Evolutionary conservation across 23 tunicate species (phyloP).

Genomic region (Aplidium turbinatum): DNA sequence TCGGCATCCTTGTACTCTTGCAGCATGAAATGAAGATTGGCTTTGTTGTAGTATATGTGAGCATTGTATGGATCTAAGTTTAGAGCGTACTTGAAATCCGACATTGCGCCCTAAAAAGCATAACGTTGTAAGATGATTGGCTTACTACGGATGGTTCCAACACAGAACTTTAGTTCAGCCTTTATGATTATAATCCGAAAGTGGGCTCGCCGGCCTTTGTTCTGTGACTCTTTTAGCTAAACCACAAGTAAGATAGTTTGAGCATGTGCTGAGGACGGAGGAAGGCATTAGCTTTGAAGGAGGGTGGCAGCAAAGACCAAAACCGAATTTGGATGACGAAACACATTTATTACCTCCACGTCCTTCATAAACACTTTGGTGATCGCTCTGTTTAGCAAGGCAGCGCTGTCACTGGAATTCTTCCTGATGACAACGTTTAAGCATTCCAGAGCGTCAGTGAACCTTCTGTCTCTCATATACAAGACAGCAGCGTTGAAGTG

Average conservation of each 20-base stretch:
- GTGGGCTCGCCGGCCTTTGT: too few relatives aligned
- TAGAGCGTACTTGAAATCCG: conserved; percentile 72
- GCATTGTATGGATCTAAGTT: conserved; percentile 49
- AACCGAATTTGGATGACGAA: too few relatives aligned
- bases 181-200: too few relatives aligned
- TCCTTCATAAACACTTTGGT: conserved; percentile 60
- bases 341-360: conserved; percentile 37
- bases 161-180: too few relatives aligned
- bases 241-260: too few relatives aligned
- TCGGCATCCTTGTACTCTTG: conserved; percentile 68
- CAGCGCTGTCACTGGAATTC: conserved; percentile 52
- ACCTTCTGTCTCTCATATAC: conserved; percentile 61
- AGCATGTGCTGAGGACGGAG: too few relatives aligned
- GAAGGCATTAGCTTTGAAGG: too few relatives aligned
- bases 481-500: conserved; percentile 83
- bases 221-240: too few relatives aligned
- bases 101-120: conserved; percentile 57
- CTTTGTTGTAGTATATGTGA: conserved; percentile 76
- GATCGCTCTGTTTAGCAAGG: conserved; percentile 77
- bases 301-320: too few relatives aligned
- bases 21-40: conserved; percentile 49
- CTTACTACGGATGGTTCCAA: too few relatives aligned
- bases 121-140: too few relatives aligned
- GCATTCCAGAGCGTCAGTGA: conserved; percentile 61
- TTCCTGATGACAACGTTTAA: conserved; percentile 43